phyloP scores from a whole-genome alignment of 2,113 vertebrate genomes.

The Lophotis ruficrista region DNA sequence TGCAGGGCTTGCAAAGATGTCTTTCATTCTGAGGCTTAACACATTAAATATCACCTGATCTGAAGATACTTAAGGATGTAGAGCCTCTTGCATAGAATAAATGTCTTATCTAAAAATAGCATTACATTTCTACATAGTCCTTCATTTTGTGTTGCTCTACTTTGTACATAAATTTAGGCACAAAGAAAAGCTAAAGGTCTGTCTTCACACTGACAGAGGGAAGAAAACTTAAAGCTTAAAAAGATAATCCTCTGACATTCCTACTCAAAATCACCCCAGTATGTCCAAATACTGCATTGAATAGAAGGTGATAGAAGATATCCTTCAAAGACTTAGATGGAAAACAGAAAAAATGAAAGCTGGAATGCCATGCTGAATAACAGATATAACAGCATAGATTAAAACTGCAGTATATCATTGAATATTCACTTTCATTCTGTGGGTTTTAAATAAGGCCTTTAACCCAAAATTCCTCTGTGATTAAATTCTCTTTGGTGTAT shows the following conservation, averaged over 20 bases:
- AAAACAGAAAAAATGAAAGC: conserved; percentile 21
- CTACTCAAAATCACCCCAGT: background rate
- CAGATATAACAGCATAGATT: background rate
- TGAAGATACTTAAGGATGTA: background rate
- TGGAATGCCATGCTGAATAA: background rate
- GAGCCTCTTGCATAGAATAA: conserved; percentile 10
- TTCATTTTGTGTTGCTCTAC: conserved; percentile 20
- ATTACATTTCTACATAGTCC: background rate
- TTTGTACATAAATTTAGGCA: conserved; percentile 35
- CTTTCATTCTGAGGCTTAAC: conserved; percentile 30
- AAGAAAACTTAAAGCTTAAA: conserved; percentile 18
- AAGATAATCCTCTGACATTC: conserved; percentile 14
- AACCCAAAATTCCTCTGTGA: background rate
- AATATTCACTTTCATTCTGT: conserved; percentile 28
- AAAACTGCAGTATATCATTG: background rate
- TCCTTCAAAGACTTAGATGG: background rate
- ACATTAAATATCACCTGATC: conserved; percentile 40
- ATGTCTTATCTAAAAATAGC: conserved; percentile 32
- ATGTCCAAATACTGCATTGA: background rate
- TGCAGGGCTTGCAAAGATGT: background rate
- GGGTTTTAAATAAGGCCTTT: conserved; percentile 8
- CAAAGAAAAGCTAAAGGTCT: conserved; percentile 31
- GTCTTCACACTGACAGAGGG: background rate
- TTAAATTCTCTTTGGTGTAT: background rate
- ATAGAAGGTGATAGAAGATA: background rate